Percentiles rank a stretch among this genome's conserved stretches.
Conservation (phyloP, 2,888 invertebrate species). For the Microctonus brassicae region DNA sequence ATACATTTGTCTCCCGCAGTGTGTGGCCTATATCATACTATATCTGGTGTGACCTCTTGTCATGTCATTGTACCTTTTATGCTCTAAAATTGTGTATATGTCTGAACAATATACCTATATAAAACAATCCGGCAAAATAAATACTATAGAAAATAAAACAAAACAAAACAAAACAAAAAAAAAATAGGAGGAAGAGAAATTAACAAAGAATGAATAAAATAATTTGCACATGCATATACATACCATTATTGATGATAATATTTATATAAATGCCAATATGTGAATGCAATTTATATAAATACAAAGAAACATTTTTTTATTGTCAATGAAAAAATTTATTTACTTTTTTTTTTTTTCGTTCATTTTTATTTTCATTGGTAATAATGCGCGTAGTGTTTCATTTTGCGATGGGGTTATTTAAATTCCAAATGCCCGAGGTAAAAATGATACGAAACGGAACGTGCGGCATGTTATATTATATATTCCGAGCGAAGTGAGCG, state of each 20-base stretch:
- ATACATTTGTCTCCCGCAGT: slow-evolving; percentile 9
- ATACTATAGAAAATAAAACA: too few relatives aligned
- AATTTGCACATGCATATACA: not conserved
- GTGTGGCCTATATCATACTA: not conserved
- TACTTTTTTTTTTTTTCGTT: too few relatives aligned
- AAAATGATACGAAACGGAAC: slow-evolving; percentile 21
- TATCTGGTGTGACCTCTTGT: not conserved
- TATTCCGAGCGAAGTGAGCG: slow-evolving; percentile 16
- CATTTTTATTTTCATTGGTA: not conserved
- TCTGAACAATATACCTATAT: not conserved
- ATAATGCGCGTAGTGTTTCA: slow-evolving; percentile 10
- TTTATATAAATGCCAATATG: too few relatives aligned
- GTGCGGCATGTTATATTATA: slow-evolving; percentile 14
- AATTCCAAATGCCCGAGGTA: slow-evolving; percentile 26
- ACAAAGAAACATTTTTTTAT: not conserved
- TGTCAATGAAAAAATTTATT: not conserved
- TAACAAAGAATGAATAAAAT: not conserved
- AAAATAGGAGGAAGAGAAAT: not conserved
- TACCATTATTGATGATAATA: too few relatives aligned
- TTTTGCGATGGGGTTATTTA: slow-evolving; percentile 24
- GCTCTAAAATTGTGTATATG: not conserved
- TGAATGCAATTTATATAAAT: not conserved
- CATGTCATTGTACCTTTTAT: not conserved
- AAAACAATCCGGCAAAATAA: too few relatives aligned
- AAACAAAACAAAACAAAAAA: too few relatives aligned